These are phyloP conservation scores for Eulemur mongoz DNA, from an alignment of 2,797 vertebrate genomes.

Conservation along the genomic window DNA sequence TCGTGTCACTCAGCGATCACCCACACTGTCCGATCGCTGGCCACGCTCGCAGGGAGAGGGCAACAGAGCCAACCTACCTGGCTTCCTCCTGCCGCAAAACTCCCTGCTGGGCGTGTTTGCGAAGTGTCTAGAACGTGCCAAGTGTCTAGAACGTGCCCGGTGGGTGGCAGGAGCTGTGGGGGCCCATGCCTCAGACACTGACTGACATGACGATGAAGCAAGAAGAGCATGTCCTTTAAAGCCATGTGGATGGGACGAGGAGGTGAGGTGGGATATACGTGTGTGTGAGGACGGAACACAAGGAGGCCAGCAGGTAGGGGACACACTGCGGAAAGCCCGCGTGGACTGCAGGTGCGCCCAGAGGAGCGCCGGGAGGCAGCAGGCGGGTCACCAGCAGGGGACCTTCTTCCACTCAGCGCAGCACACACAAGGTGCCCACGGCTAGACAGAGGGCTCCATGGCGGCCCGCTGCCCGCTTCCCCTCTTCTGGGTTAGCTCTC, in stretches of 20 bases:
- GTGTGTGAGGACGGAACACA: fast-evolving
- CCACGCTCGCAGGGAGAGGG: background rate
- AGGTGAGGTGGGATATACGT: fast-evolving
- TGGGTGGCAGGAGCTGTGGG: background rate
- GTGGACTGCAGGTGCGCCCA: fast-evolving
- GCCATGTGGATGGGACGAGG: fast-evolving
- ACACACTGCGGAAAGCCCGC: background rate
- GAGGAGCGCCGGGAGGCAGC: background rate
- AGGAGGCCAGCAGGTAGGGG: background rate
- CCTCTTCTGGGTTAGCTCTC: background rate
- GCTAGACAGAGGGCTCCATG: fast-evolving
- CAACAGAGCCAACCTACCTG: background rate
- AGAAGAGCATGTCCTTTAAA: background rate
- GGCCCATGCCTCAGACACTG: background rate
- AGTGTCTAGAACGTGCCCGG: background rate
- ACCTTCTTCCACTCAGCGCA: background rate
- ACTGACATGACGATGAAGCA: background rate
- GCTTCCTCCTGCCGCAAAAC: background rate
- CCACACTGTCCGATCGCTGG: fast-evolving
- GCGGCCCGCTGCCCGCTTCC: fast-evolving
- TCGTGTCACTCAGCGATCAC: background rate
- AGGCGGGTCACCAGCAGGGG: background rate
- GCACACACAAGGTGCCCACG: fast-evolving
- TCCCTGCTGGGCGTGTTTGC: background rate
- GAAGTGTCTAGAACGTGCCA: background rate